phyloP scores from a whole-genome alignment of 2,888 invertebrate species.

The Trissoscelio sp. region DNA sequence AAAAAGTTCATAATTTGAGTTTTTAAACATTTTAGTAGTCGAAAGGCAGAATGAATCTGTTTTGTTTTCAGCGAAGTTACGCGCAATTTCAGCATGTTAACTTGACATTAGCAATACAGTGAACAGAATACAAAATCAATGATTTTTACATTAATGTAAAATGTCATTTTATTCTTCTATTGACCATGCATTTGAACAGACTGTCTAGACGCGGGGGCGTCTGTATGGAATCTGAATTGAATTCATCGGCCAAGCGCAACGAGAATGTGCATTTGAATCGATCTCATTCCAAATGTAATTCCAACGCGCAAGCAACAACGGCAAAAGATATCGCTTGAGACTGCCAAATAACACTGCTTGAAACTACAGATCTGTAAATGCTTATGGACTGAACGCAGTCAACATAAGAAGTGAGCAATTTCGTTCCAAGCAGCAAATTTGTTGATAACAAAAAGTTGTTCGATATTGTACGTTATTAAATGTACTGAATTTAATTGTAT shows the following conservation, averaged over 20 bases:
- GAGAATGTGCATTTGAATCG: slow-evolving; percentile 58
- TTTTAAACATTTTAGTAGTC: no score
- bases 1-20: no score
- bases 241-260: slow-evolving; percentile 65
- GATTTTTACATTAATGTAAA: slow-evolving; percentile 28
- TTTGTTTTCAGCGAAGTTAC: no score
- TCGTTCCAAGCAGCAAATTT: not conserved
- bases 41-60: no score
- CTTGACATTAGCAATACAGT: not conserved
- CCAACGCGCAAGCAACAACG: slow-evolving; percentile 22
- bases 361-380: not conserved
- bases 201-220: slow-evolving; percentile 67
- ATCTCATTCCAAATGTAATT: slow-evolving; percentile 61
- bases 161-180: slow-evolving; percentile 42
- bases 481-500: no score
- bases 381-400: no score
- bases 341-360: slow-evolving; percentile 53
- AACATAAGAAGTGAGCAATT: not conserved
- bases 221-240: slow-evolving; percentile 65
- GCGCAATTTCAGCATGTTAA: no score
- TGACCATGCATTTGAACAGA: slow-evolving; percentile 42
- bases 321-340: slow-evolving; percentile 40
- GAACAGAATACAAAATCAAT: slow-evolving; percentile 6
- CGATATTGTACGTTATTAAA: no score
- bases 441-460: no score